These are phyloP conservation scores for Poecilia wingei DNA, from an alignment of 2,797 vertebrate species.

Conservation along the genomic window DNA sequence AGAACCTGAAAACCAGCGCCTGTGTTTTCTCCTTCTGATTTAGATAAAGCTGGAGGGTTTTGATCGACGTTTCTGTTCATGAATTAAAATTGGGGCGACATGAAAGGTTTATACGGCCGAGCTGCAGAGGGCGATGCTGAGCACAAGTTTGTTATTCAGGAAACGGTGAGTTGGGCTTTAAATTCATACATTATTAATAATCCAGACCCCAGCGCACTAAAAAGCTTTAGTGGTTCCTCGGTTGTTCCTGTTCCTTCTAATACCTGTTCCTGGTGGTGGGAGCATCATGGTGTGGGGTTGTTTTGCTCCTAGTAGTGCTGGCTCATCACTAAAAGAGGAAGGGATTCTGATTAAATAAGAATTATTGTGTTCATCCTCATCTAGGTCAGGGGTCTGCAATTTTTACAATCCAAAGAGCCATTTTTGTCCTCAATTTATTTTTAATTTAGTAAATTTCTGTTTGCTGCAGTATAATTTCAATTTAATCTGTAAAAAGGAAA, in stretches of 20 bases:
- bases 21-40: not conserved
- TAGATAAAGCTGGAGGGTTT: not conserved
- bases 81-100: slow-evolving; percentile 45
- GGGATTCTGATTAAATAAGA: not conserved
- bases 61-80: not conserved
- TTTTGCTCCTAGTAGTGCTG: not conserved
- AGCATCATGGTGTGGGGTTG: not conserved
- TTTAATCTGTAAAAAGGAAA: too few relatives aligned
- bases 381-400: not conserved
- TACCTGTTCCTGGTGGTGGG: not conserved
- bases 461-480: too few relatives aligned
- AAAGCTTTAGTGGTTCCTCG: not conserved
- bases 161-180: slow-evolving; percentile 82
- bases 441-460: not conserved
- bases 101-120: slow-evolving; percentile 93
- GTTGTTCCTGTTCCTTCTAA: not conserved
- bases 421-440: not conserved
- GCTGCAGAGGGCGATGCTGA: slow-evolving; percentile 78
- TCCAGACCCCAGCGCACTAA: not conserved
- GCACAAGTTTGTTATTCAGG: slow-evolving; percentile 88
- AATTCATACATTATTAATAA: not conserved
- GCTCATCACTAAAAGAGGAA: not conserved
- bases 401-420: too few relatives aligned
- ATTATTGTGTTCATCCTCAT: not conserved
- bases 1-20: fast-evolving